Base-by-base conservation (phyloP, 2,888 invertebrate species). In the Euplagia quadripunctaria region DNA sequence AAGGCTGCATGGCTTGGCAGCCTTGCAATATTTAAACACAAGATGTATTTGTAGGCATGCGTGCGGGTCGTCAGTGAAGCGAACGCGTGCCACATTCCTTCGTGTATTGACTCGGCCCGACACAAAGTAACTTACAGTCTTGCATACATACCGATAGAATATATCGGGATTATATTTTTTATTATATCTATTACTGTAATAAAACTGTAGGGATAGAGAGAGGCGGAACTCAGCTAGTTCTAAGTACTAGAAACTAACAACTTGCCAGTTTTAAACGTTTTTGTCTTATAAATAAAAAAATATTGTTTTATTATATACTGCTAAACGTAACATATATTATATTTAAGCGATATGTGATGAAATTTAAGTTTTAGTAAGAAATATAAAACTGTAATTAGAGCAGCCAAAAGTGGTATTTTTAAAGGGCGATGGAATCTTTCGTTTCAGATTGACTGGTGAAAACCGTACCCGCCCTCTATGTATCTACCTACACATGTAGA, bases 51-150 rank as follows among this genome's bases (percentile, higher is more conserved):
- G 80, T 81, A 79, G 78, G 82, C 82, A 80, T 85, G 85, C 85
- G 81, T 82, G 81, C 75, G 73, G 31, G 82, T 83, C 76, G 83
- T 85, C 79, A 79, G 83, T 81, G 85, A 79, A 80, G 79, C 75
- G 80, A 83, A 84, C 91, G 89, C 89, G 91, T 91, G 91, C 92
- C 91, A 90, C 94, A 94, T 94, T 94, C 94, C 93, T 84, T 73
- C 75, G 81, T 81, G 81, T 94, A 87, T 94, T 94, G 93, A 94
- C 94, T 93, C 87, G 88, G 76, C 72, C 86, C 86, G 84, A 85
- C 89, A 89, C 91, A 91, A 92, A 90, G 91, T 92, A 87, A 91
- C 90, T 86, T 87, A 81, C 82, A 80, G 79, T 79, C 82, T 78
- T 77, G 74, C 74, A 68, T 71, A 74, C 68, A 81, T 79, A 80